Evolutionary conservation across 2,797 vertebrate genomes (phyloP).

Genomic region (Sebastiscus albofasciatus): DNA sequence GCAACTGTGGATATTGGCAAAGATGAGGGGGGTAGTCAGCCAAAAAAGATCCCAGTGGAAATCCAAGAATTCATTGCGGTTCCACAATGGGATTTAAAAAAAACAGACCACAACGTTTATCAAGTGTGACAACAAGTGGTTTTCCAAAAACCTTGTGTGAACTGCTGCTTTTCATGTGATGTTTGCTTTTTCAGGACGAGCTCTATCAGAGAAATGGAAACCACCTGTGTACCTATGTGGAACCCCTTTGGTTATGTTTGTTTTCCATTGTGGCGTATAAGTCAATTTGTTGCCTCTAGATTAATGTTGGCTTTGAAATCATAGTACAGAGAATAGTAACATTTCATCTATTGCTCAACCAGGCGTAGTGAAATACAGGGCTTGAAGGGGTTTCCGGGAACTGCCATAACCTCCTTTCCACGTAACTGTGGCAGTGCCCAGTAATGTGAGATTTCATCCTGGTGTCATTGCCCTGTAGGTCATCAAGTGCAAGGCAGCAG

Average conservation of each 20-base stretch:
- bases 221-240: not conserved
- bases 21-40: not conserved
- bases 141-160: not conserved
- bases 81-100: not conserved
- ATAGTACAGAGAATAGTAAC: not conserved
- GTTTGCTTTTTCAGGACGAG: not conserved
- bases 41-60: not conserved
- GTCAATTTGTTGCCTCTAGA: not conserved
- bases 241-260: not conserved
- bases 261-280: not conserved
- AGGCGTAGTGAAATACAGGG: not conserved
- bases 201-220: not conserved
- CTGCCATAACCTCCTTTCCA: not conserved
- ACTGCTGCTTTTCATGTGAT: not conserved
- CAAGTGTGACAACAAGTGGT: not conserved
- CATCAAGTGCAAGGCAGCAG: conserved; percentile 92
- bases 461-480: conserved; percentile 74
- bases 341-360: not conserved
- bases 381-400: not conserved
- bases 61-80: not conserved
- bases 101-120: not conserved
- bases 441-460: not conserved
- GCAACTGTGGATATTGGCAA: conserved; percentile 15
- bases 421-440: not conserved
- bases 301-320: not conserved